Conservation (phyloP, 1,140 invertebrate species). For the Lysiphlebus fabarum region DNA sequence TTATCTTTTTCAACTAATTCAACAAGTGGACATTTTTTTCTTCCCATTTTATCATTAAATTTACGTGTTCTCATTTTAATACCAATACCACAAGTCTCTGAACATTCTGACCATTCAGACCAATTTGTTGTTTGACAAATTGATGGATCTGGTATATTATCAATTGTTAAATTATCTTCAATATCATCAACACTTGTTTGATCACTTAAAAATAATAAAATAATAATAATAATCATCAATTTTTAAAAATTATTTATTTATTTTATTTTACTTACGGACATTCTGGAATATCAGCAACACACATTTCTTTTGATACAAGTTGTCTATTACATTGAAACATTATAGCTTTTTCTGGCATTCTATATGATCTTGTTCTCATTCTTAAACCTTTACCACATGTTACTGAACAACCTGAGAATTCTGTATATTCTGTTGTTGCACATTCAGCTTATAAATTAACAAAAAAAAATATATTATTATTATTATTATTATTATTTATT, state of each 20-base stretch:
- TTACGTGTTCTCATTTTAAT: slow-evolving; percentile 68
- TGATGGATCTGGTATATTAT: slow-evolving; percentile 34
- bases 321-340: slow-evolving; percentile 78
- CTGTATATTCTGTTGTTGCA: slow-evolving; percentile 68
- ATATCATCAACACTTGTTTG: slow-evolving; percentile 28
- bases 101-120: slow-evolving; percentile 80
- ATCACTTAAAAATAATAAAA: slow-evolving; percentile 10
- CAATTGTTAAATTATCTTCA: slow-evolving; percentile 37
- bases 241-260: slow-evolving; percentile 11
- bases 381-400: slow-evolving; percentile 84
- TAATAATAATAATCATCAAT: slow-evolving; percentile 14
- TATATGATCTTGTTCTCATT: slow-evolving; percentile 74
- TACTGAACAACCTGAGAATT: slow-evolving; percentile 80
- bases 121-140: slow-evolving; percentile 73
- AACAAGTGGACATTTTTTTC: slow-evolving; percentile 75
- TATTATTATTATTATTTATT: not conserved
- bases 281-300: slow-evolving; percentile 67
- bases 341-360: slow-evolving; percentile 72
- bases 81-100: slow-evolving; percentile 77
- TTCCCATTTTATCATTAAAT: slow-evolving; percentile 70
- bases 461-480: slow-evolving; percentile 6
- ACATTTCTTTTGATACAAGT: slow-evolving; percentile 84
- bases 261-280: slow-evolving; percentile 62
- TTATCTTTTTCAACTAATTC: slow-evolving; percentile 70
- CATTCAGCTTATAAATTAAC: slow-evolving; percentile 65